Conservation (phyloP, 2,797 vertebrate genomes). For the Intellagama lesueurii region DNA sequence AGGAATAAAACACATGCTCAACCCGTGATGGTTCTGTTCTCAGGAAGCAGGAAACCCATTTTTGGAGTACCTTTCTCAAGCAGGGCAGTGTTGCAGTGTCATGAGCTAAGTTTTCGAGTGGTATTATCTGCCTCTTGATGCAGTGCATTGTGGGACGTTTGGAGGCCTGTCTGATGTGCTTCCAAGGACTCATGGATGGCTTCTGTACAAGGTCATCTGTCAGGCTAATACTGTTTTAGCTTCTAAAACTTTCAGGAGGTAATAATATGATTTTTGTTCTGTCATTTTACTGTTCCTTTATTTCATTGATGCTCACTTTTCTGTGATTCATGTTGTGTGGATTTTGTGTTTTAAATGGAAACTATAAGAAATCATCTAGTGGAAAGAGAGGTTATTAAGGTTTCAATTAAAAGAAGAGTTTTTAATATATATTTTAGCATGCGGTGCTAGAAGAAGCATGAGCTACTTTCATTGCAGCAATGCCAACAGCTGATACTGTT, state of each 20-base stretch:
- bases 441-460: not conserved
- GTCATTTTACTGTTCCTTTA: not conserved
- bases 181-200: not conserved
- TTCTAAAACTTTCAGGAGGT: not conserved
- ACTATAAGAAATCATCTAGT: not conserved
- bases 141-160: not conserved
- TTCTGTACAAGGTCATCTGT: not conserved
- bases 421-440: not conserved
- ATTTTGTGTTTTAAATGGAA: not conserved
- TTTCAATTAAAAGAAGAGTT: not conserved
- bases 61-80: not conserved
- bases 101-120: not conserved
- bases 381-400: not conserved
- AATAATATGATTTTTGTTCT: not conserved
- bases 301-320: not conserved
- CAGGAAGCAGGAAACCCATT: not conserved
- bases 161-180: not conserved
- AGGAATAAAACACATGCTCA: not conserved
- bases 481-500: not conserved
- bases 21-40: not conserved
- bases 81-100: not conserved
- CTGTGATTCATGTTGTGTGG: not conserved
- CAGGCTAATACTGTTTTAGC: not conserved
- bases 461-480: not conserved
- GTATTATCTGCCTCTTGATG: not conserved